These are phyloP conservation scores for Drosophila conformis DNA, from an alignment of 2,888 invertebrate species.

Conservation along the genomic window DNA sequence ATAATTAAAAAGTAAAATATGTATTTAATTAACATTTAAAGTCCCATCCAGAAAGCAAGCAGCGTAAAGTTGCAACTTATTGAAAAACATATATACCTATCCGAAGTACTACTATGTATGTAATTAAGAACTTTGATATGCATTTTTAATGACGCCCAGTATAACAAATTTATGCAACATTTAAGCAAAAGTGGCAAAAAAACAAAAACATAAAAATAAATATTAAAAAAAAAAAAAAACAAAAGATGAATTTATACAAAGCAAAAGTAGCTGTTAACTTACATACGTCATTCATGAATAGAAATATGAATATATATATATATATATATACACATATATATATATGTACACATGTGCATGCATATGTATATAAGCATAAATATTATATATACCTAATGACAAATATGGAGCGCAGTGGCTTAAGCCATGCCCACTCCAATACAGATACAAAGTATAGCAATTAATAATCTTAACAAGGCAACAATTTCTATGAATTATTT, in stretches of 20 bases:
- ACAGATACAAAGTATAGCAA: conserved; percentile 42
- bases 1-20: conserved; percentile 15
- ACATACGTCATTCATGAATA: conserved; percentile 46
- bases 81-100: conserved; percentile 45
- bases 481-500: conserved; percentile 53
- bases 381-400: conserved; percentile 29
- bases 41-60: conserved; percentile 47
- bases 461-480: conserved; percentile 54
- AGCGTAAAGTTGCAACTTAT: conserved; percentile 43
- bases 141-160: conserved; percentile 74
- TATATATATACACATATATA: background rate
- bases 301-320: conserved; percentile 16
- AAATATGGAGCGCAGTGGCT: conserved; percentile 35
- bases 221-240: conserved; percentile 23
- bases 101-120: conserved; percentile 42
- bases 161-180: conserved; percentile 32
- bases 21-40: conserved; percentile 49
- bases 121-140: conserved; percentile 77
- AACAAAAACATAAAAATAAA: conserved; percentile 18
- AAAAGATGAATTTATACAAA: conserved; percentile 75
- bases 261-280: conserved; percentile 69
- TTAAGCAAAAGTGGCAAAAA: conserved; percentile 35
- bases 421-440: conserved; percentile 23
- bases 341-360: background rate
- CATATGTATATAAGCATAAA: conserved; percentile 38